phyloP scores from a whole-genome alignment of 2,888 invertebrate species.

The Philaethria dido region DNA sequence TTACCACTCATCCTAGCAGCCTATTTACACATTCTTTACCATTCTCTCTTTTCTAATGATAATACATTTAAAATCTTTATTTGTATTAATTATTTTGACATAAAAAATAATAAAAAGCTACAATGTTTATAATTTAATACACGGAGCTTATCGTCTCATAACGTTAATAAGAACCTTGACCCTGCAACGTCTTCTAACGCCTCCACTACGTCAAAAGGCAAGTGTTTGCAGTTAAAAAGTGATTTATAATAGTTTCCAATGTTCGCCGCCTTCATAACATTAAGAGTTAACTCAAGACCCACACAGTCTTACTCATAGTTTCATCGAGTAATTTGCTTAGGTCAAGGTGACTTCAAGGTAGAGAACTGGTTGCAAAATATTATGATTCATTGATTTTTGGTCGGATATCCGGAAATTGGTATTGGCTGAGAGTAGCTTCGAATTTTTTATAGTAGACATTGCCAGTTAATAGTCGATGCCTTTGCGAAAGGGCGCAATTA shows the following conservation, averaged over 20 bases:
- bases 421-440: background rate
- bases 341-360: slow-evolving; percentile 20
- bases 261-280: background rate
- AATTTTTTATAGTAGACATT: too few relatives aligned
- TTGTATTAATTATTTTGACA: too few relatives aligned
- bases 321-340: background rate
- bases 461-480: too few relatives aligned
- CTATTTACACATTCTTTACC: too few relatives aligned
- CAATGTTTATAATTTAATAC: too few relatives aligned
- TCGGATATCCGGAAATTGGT: slow-evolving; percentile 19
- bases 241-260: slow-evolving; percentile 12
- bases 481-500: too few relatives aligned
- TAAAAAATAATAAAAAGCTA: too few relatives aligned
- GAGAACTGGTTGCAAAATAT: slow-evolving; percentile 10
- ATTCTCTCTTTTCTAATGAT: too few relatives aligned
- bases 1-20: too few relatives aligned
- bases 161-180: background rate
- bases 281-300: slow-evolving; percentile 7
- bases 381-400: slow-evolving; percentile 19
- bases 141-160: too few relatives aligned
- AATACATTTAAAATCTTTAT: too few relatives aligned
- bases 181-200: background rate
- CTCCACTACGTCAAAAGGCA: background rate
- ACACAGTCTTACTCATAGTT: slow-evolving; percentile 18
- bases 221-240: background rate